Evolutionary conservation across 2,113 vertebrate species (phyloP), one percentile per base, ranked within the genome.

Genomic region (Glaucidium brasilianum): DNA sequence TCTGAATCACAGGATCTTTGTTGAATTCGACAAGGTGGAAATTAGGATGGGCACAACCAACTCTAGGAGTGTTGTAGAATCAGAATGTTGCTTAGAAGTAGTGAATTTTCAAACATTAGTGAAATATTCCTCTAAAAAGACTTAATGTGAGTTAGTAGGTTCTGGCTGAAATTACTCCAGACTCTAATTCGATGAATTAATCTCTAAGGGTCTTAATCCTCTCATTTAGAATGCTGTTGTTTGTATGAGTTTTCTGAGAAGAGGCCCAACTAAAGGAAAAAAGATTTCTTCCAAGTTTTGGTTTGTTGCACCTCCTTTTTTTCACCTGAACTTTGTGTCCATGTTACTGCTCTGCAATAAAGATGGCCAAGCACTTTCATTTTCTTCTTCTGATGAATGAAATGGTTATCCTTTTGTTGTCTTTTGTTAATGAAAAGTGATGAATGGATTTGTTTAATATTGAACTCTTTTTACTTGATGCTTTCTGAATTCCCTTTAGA

Each of bases 401-500:
- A 78, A 16, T 63, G 39, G 19, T 76, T 94, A 29, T 77, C 20
- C 27, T 86, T 47, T 63, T 88, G 25, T 73, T 22, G 32, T 78
- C 19, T 89, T 87, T 96, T 93, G 43, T 96, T 87, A 64, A 32
- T 0, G 1, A 17, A 52, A 80, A 69, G n/a, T 84, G 29, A 52
- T 90, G 12, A 92, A 89, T 85, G 58, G 17, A 67, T 90, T 21
- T 87, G 80, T 96, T 96, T 90, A 94, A 84, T 88, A 22, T 88
- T 96, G 59, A 97, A 89, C 92, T 88, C 27, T 98, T 96, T 97
- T 96, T 97, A 64, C 94, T 96, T 98, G 98, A 97, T 98, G 98
- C 98, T n/a, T 95, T 96, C 92, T 98, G 98, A 94, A 98, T 98
- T 97, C 83, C 82, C 82, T 95, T 90, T 98, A 99, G 99, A 99